Percentiles rank a stretch among this genome's conserved stretches.
These are phyloP conservation scores for Ischnura elegans DNA, from an alignment of 2,888 invertebrate species.

Conservation along the genomic window DNA sequence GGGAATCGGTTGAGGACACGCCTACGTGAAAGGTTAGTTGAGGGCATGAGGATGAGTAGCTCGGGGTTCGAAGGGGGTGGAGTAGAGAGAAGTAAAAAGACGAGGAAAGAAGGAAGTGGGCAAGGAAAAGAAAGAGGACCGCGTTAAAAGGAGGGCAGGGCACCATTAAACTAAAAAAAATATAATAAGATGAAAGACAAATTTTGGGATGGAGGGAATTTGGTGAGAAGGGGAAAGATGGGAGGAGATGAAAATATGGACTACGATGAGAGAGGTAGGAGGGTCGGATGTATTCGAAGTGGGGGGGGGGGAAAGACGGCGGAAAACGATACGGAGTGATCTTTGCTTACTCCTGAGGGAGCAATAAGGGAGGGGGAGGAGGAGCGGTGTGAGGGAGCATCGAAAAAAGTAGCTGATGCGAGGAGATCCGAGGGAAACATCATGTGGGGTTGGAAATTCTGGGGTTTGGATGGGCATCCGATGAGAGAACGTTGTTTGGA, in stretches of 20 bases:
- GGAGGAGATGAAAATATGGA: not conserved
- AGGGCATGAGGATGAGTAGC: not conserved
- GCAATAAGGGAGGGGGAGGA: not conserved
- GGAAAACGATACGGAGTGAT: slow-evolving; percentile 8
- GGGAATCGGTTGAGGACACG: not conserved
- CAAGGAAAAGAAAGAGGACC: slow-evolving; percentile 14
- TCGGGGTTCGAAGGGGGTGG: not conserved
- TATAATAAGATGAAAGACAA: too few relatives aligned
- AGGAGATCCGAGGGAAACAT: not conserved
- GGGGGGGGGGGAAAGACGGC: not conserved
- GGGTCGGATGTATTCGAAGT: not conserved
- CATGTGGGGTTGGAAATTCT: not conserved
- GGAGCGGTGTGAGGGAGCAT: not conserved
- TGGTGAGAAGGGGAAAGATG: not conserved
- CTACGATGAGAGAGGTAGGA: not conserved
- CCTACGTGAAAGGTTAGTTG: not conserved
- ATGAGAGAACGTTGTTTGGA: not conserved
- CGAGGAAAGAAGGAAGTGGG: slow-evolving; percentile 2
- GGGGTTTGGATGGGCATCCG: not conserved
- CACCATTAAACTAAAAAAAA: slow-evolving; percentile 17
- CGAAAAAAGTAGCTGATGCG: not conserved
- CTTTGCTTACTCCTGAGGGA: slow-evolving; percentile 7
- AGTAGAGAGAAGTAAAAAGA: not conserved
- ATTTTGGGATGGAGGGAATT: not conserved
- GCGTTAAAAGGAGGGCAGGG: slow-evolving; percentile 36